A percentile compares a stretch with the other conserved stretches of the same genome.
Conservation (phyloP, 1,140 invertebrate species). For the Papilio dardanus region DNA sequence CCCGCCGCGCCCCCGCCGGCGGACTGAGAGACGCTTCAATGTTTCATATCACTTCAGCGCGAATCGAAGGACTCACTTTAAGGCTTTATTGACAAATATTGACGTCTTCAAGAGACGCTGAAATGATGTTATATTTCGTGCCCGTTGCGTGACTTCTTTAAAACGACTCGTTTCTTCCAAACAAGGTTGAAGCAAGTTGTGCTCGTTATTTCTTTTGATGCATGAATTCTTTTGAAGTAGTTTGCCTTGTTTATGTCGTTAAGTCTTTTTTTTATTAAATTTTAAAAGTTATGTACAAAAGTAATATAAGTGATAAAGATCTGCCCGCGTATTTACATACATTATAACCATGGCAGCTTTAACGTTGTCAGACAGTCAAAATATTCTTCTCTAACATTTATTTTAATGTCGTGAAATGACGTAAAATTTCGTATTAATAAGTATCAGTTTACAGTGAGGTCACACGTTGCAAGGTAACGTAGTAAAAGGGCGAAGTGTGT, state of each 20-base stretch:
- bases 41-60: slow-evolving; percentile 13
- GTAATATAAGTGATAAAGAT: background rate
- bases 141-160: slow-evolving; percentile 1
- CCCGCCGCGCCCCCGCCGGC: background rate
- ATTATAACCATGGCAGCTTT: too few relatives aligned
- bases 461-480: background rate
- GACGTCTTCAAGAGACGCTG: slow-evolving; percentile 1
- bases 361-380: background rate
- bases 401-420: background rate
- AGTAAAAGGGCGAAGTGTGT: background rate
- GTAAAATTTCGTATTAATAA: background rate
- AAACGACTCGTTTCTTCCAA: background rate
- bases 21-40: background rate
- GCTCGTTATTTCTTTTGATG: background rate
- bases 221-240: background rate
- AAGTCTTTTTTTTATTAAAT: too few relatives aligned
- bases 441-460: background rate
- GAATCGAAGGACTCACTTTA: slow-evolving; percentile 3
- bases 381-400: background rate
- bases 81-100: slow-evolving; percentile 24
- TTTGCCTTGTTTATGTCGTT: background rate
- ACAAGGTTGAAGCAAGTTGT: background rate
- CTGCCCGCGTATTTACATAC: too few relatives aligned
- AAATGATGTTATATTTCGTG: slow-evolving; percentile 13
- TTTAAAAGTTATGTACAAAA: too few relatives aligned